These are phyloP conservation scores for Psammodynastes pulverulentus DNA, from an alignment of 2,113 vertebrate species.

Conservation along the genomic window DNA sequence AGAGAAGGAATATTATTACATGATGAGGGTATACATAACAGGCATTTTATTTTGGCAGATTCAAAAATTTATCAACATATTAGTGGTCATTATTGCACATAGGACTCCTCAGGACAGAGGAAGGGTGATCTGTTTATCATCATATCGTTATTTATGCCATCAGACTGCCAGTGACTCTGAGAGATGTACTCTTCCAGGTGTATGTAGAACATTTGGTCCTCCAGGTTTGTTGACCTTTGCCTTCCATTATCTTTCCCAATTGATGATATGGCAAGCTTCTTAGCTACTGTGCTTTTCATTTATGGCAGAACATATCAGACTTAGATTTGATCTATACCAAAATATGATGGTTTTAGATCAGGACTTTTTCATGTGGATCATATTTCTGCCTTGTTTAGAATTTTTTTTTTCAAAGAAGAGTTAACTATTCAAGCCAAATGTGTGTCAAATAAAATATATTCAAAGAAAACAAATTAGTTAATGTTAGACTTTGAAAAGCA, in stretches of 20 bases:
- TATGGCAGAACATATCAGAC: background rate
- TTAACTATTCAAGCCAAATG: background rate
- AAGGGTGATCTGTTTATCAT: background rate
- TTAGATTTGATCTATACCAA: background rate
- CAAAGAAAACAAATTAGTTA: conserved; percentile 9
- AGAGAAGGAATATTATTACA: background rate
- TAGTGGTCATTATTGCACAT: background rate
- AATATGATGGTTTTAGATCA: background rate
- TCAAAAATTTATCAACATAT: background rate
- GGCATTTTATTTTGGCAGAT: background rate
- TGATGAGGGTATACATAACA: background rate
- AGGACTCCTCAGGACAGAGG: background rate
- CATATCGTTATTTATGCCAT: background rate
- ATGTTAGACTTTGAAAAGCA: background rate
- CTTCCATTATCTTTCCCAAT: background rate
- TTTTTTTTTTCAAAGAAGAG: background rate
- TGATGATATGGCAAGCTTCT: background rate
- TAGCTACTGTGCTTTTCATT: background rate
- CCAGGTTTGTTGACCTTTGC: background rate
- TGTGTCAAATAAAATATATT: background rate
- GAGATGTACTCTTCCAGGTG: background rate
- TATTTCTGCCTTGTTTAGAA: background rate
- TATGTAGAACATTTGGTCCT: background rate
- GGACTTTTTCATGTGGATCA: background rate
- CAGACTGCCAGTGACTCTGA: background rate